Conservation (phyloP, 64 coral and sea anemone species). For the Montipora cactus region DNA sequence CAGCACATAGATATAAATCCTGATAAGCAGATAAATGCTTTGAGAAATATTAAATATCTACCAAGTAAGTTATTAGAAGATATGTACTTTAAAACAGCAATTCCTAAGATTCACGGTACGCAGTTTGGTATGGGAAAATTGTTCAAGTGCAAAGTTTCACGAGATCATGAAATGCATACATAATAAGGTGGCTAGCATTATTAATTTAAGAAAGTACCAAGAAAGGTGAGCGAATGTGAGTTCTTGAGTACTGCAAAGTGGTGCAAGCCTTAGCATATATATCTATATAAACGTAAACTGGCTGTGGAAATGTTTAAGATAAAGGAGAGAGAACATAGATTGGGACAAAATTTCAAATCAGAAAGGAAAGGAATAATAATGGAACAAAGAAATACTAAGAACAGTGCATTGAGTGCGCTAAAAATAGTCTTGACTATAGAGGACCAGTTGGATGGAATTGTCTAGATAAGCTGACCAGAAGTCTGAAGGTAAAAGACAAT, state of each 20-base stretch:
- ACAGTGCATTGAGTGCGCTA: background rate
- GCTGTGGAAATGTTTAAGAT: slow-evolving; percentile 6
- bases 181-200: slow-evolving; percentile 9
- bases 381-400: background rate
- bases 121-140: slow-evolving; percentile 11
- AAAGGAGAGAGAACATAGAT: slow-evolving; percentile 29
- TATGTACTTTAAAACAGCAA: background rate
- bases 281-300: no score
- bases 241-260: background rate
- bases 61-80: slow-evolving; percentile 32
- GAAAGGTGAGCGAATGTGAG: background rate
- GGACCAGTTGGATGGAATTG: no score
- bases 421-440: background rate
- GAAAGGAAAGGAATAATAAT: slow-evolving; percentile 21
- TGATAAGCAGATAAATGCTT: slow-evolving; percentile 5
- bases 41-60: background rate
- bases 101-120: background rate
- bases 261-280: no score
- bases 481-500: no score
- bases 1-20: background rate
- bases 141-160: slow-evolving; percentile 30
- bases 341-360: slow-evolving; percentile 10
- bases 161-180: slow-evolving; percentile 17
- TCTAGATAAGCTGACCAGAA: no score
- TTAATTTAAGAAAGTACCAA: slow-evolving; percentile 2